phyloP scores from a whole-genome alignment of 2,888 invertebrate species.

The Diadegma fenestrale region DNA sequence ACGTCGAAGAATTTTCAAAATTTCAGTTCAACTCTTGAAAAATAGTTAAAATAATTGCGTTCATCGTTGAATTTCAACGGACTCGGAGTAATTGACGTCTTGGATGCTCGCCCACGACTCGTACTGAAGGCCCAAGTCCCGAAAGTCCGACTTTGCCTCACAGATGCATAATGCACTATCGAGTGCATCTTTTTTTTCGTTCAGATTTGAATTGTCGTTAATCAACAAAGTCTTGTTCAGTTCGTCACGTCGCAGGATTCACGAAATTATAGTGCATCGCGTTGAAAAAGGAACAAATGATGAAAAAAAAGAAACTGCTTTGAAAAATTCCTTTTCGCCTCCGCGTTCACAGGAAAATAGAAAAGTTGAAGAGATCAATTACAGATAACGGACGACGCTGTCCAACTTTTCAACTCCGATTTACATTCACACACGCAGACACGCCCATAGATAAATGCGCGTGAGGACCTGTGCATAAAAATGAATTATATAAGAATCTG shows the following conservation, averaged over 20 bases:
- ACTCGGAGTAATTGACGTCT: neutral
- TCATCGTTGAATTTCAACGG: neutral
- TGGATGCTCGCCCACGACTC: too few species aligned
- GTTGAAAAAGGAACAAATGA: neutral
- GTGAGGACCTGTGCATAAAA: too few species aligned
- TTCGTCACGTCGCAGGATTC: neutral
- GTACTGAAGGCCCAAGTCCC: too few species aligned
- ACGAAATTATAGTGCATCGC: neutral
- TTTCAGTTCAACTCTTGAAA: neutral
- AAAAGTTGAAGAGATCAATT: constrained; percentile 7
- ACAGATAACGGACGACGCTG: neutral
- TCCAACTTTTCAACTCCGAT: neutral
- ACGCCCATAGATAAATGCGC: neutral
- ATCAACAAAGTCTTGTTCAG: neutral
- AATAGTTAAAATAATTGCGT: too few species aligned
- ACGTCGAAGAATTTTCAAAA: neutral
- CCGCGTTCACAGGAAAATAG: neutral
- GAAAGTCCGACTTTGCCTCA: too few species aligned
- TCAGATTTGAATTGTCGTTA: neutral
- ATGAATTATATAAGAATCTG: too few species aligned
- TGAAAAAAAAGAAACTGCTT: neutral
- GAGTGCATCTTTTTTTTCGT: too few species aligned
- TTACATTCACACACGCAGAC: neutral
- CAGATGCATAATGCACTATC: too few species aligned
- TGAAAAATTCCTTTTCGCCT: neutral